phyloP scores from a whole-genome alignment of 2,888 invertebrate genomes.

The Sphaeridia pumilis region DNA sequence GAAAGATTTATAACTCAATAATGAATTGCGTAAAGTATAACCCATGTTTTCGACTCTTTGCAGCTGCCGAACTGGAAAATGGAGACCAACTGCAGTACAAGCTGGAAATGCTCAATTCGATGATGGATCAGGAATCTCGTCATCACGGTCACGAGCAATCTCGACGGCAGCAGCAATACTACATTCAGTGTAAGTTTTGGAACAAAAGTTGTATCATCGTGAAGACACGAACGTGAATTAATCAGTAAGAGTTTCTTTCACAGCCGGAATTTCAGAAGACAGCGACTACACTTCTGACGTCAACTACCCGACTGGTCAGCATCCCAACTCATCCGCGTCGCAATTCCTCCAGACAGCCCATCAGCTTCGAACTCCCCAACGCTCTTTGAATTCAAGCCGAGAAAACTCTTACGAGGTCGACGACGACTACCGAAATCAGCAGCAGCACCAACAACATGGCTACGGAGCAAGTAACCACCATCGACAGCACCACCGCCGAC shows the following conservation, averaged over 20 bases:
- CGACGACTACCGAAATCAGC: conserved; percentile 45
- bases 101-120: conserved; percentile 76
- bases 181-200: conserved; percentile 61
- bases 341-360: conserved; percentile 70
- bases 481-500: conserved; percentile 25
- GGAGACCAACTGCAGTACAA: conserved; percentile 78
- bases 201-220: too few species aligned
- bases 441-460: too few species aligned
- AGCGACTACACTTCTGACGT: conserved; percentile 94
- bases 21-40: too few species aligned
- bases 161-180: conserved; percentile 63
- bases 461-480: too few species aligned
- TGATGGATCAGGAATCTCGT: conserved; percentile 73
- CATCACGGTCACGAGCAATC: conserved; percentile 69
- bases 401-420: conserved; percentile 75
- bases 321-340: conserved; percentile 82
- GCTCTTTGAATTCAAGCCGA: conserved; percentile 64
- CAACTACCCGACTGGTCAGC: conserved; percentile 81
- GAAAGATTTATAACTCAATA: too few species aligned
- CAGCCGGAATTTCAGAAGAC: conserved; percentile 91
- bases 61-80: conserved; percentile 65
- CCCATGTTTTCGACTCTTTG: too few species aligned
- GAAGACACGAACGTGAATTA: too few species aligned
- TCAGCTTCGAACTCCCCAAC: conserved; percentile 63
- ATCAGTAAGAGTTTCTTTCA: too few species aligned